phyloP scores from a whole-genome alignment of 2,113 vertebrate genomes.

The Campylomormyrus numenius region DNA sequence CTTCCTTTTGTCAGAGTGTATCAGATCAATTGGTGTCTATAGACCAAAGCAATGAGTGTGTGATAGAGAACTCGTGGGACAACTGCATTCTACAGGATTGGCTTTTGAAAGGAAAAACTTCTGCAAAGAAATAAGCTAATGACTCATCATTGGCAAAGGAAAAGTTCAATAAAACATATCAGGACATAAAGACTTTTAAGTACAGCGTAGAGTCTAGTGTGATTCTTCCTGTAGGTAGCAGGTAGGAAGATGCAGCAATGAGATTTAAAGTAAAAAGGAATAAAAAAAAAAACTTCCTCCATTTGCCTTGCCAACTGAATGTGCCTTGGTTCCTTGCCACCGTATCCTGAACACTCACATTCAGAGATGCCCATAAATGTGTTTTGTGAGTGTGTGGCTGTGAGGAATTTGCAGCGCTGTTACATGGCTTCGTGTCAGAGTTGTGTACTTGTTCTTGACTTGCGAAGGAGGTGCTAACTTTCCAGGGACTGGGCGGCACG shows the following conservation, averaged over 20 bases:
- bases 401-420: background rate
- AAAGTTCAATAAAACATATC: background rate
- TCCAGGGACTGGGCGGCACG: background rate
- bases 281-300: background rate
- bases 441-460: background rate
- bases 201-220: background rate
- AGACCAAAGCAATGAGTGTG: background rate
- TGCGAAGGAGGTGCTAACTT: background rate
- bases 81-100: background rate
- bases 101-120: background rate
- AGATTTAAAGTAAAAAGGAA: background rate
- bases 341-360: background rate
- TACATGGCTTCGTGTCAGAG: background rate
- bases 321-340: background rate
- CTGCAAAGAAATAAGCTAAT: background rate
- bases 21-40: slow-evolving; percentile 12
- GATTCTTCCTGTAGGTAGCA: background rate
- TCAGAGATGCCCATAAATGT: background rate
- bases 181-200: background rate
- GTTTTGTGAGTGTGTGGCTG: background rate
- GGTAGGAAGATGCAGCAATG: background rate
- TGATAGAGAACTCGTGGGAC: background rate
- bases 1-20: background rate
- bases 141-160: background rate
- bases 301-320: background rate